Conservation (phyloP, 2,888 invertebrate genomes). For the Netelia virgata region DNA sequence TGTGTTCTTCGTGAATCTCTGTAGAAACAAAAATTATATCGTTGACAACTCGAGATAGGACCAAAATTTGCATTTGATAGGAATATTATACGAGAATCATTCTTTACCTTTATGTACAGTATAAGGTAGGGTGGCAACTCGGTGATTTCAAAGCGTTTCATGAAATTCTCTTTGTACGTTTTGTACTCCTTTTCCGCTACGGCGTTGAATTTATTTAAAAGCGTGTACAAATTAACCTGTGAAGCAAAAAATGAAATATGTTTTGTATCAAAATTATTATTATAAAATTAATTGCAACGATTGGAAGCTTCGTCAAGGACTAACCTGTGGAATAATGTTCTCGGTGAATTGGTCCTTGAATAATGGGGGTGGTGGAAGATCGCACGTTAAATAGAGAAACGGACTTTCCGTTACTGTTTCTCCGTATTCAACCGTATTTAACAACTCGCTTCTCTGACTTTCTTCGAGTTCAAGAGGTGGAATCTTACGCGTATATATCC, state of each 20-base stretch:
- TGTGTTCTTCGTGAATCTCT: constrained; percentile 98
- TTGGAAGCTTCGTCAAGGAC: not conserved
- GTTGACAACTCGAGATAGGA: not conserved
- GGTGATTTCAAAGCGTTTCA: constrained; percentile 98
- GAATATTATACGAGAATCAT: not conserved
- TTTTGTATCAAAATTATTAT: not conserved
- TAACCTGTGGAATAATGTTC: constrained; percentile 99
- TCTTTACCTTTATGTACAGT: constrained; percentile 93
- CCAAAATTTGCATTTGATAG: not conserved
- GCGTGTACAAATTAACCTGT: constrained; percentile 96
- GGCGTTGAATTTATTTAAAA: constrained; percentile 98
- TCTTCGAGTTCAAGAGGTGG: constrained; percentile 97
- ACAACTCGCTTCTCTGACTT: constrained; percentile 92
- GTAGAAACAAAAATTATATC: constrained; percentile 74
- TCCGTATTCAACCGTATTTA: constrained; percentile 94
- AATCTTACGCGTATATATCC: constrained; percentile 95
- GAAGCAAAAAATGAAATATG: constrained; percentile 52
- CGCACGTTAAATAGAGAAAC: constrained; percentile 98
- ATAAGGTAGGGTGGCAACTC: constrained; percentile 97
- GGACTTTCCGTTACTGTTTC: constrained; percentile 96
- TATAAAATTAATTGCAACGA: not conserved
- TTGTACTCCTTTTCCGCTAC: constrained; percentile 98
- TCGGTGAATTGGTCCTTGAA: constrained; percentile 99
- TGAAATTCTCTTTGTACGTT: constrained; percentile 99
- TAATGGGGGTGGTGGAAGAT: constrained; percentile 98